Evolutionary conservation across 1,140 invertebrate genomes (phyloP), one percentile per base, ranked within the genome.

Genomic region (Sycophila sp.): DNA sequence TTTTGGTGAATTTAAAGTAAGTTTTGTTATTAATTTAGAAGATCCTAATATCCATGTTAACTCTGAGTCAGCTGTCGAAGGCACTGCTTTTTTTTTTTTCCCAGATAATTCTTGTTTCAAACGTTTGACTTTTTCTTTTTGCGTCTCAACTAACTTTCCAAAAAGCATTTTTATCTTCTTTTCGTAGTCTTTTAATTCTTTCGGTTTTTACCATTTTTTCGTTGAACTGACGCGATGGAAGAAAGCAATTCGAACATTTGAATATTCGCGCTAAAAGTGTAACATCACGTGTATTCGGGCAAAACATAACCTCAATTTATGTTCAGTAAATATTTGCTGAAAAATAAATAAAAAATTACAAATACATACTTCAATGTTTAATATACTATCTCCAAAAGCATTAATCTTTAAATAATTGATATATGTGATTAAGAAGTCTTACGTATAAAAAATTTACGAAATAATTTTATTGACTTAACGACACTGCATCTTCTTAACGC

Each of bases 101-200:
- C 22, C 51, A 24, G 73, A 59, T 2, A 67, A n/a, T 65, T 76
- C 75, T 5, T 56, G 51, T 59, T 76, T 77, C 1, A 71, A 4
- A 45, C 75, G 68, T 55, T 72, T 72, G 2, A 15, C 19, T 73
- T 78, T 80, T 45, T 79, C 58, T 45, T 71, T 70, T 45, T 75
- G 75, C 1, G 76, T 77, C 63, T 82, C 78, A 0, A 81, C 4
- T 4, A 82, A 17, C 13, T 72, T 56, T 0, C 81, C 82, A 59
- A 75, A 84, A 10, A 78, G 13, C 8, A 69, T 22, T 64, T 81
- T 78, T 49, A 79, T 73, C 26, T 83, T 78, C 36, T 47, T 15
- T n/a, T 32, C 11, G 22, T 34, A 77, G 59, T 34, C 70, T 56
- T 70, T 78, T 75, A 62, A 15, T 22, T 51, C 45, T 53, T 40